A percentile compares a stretch with the other conserved stretches of the same genome.
These are phyloP conservation scores for Luperina testacea DNA, from an alignment of 2,888 invertebrate species.

Conservation along the genomic window DNA sequence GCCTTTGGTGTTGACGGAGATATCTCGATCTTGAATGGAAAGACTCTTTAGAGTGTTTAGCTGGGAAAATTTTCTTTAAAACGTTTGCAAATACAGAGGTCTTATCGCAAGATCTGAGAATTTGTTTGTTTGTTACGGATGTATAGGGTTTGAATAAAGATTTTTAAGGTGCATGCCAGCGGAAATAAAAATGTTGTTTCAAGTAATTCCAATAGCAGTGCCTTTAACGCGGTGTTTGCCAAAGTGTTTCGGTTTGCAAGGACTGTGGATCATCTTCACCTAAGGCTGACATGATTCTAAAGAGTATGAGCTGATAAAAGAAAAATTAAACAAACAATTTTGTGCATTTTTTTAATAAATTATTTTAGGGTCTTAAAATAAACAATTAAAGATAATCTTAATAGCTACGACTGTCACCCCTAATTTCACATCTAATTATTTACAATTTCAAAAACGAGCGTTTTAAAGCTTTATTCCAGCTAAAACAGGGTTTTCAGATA, in stretches of 20 bases:
- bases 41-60: slow-evolving; percentile 67
- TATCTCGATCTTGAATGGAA: slow-evolving; percentile 73
- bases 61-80: slow-evolving; percentile 66
- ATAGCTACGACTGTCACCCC: slow-evolving; percentile 31
- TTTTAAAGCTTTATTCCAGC: slow-evolving; percentile 57
- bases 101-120: slow-evolving; percentile 63
- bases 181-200: slow-evolving; percentile 1
- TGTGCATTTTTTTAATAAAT: not conserved
- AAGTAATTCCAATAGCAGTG: not conserved
- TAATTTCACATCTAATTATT: slow-evolving; percentile 55
- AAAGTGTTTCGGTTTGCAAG: not conserved
- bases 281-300: not conserved
- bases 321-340: not conserved
- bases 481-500: slow-evolving; percentile 56
- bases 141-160: slow-evolving; percentile 40
- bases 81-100: slow-evolving; percentile 65
- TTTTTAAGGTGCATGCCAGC: not conserved
- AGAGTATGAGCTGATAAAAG: not conserved
- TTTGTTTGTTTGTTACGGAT: slow-evolving; percentile 58
- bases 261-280: not conserved
- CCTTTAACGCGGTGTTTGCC: not conserved
- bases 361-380: slow-evolving; percentile 9
- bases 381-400: slow-evolving; percentile 42
- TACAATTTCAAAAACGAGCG: slow-evolving; percentile 51
- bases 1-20: slow-evolving; percentile 69